Evolutionary conservation across 30 jellyfish, hydroid and myxozoan genomes (phyloP).

Genomic region (Sanderia malayensis): DNA sequence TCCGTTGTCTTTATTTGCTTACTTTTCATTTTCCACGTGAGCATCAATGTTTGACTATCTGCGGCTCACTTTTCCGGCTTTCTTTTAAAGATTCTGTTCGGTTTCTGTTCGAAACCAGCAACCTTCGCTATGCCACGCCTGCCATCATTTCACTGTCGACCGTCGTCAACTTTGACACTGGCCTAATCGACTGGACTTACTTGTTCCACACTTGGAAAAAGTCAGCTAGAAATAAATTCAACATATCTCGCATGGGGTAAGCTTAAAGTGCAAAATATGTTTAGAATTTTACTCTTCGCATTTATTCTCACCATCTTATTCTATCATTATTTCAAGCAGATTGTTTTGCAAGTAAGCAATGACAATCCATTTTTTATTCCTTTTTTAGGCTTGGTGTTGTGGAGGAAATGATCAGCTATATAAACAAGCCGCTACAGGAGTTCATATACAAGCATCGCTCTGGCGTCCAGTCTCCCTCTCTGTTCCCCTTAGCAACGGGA

Average conservation of each 20-base stretch:
- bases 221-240: constrained; percentile 39
- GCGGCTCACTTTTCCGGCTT: no score
- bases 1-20: no score
- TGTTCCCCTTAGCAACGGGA: neutral
- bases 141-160: constrained; percentile 66
- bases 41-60: no score
- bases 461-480: neutral
- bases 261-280: no score
- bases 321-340: no score
- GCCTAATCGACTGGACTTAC: constrained; percentile 64
- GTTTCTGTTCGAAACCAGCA: constrained; percentile 64
- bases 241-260: constrained; percentile 33
- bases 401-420: constrained; percentile 38
- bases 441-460: constrained; percentile 30
- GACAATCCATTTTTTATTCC: no score
- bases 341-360: no score
- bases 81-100: constrained; percentile 43
- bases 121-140: constrained; percentile 58
- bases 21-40: no score
- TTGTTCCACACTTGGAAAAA: constrained; percentile 58
- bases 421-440: constrained; percentile 34
- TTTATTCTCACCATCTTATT: no score
- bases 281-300: no score
- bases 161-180: constrained; percentile 52
- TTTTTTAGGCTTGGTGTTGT: constrained; percentile 43